Evolutionary conservation across 1,140 invertebrate genomes (phyloP), one percentile per base, ranked within the genome.

Genomic region (Zaprionus capensis): DNA sequence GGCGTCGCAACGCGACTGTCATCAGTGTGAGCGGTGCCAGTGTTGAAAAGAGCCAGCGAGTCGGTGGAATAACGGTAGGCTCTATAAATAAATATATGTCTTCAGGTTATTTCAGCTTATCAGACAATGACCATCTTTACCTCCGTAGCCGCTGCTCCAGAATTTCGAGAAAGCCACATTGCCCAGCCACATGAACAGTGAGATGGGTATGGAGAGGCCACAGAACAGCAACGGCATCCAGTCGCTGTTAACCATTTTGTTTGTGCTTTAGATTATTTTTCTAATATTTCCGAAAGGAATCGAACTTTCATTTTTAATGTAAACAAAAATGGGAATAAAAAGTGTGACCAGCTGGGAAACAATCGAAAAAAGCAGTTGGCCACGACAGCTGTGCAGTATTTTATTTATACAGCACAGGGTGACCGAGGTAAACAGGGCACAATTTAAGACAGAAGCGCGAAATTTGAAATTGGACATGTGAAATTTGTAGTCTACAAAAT

Each of bases 11-110:
- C 1, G 96, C 96, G 94, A 95, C 95, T 1, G 94, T 83, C 55
- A 95, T 94, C 75, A 97, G 94, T 0, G 94, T 70, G n/a, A 97
- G 82, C 7, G 97, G 96, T 65, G 96, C 93, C 15, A 96, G 75
- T 17, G 95, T 95, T 0, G 96, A 94, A 5, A 94, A 92, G 11
- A 97, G 88, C 96, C 96, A 97, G 91, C 96, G 94, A 76, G 94
- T 94, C 20, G 97, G 96, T 24, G 96, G 94, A 79, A 96, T 95
- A 6, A 95, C 94, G 57, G 93, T 91, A 71, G 94, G 92, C 91
- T 95, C 96, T 96, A 91, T 69, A 94, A 93, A 82, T 24, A 59
- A 71, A 34, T 17, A 44, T 3, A 9, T 9, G 6, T n/a, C n/a
- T n/a, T 46, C 6, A 44, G 51, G 12, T 17, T 36, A 5, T 20